These are phyloP conservation scores for Myotis findleyi DNA, from an alignment of 2,797 vertebrate genomes.

Conservation along the genomic window DNA sequence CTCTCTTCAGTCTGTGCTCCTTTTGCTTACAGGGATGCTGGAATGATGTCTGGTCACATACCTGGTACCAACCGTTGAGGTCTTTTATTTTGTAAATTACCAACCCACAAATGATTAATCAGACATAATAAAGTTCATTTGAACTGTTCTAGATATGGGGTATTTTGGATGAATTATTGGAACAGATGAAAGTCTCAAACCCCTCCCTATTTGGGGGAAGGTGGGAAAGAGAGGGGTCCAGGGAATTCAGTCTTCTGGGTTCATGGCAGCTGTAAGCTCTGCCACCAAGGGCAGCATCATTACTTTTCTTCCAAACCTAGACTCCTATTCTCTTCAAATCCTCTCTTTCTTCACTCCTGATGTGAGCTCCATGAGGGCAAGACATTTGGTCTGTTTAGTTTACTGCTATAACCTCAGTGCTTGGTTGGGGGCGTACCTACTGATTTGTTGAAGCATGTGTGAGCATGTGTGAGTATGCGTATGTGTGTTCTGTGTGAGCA, in stretches of 20 bases:
- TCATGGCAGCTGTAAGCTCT: background rate
- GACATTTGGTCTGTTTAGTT: background rate
- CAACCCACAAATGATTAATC: background rate
- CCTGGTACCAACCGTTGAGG: background rate
- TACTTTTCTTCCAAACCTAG: background rate
- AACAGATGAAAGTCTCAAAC: background rate
- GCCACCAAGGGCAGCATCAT: no score
- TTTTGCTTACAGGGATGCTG: background rate
- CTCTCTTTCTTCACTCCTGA: background rate
- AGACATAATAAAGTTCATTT: background rate
- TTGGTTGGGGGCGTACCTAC: background rate
- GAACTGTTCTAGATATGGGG: background rate
- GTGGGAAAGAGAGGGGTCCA: background rate
- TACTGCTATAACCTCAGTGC: background rate
- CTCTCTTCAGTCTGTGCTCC: background rate
- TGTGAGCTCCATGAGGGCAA: background rate
- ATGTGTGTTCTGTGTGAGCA: background rate
- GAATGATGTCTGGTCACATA: background rate
- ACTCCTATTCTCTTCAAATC: background rate
- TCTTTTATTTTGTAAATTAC: background rate
- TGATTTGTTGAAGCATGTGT: background rate
- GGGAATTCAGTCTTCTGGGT: background rate
- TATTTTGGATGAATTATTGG: background rate
- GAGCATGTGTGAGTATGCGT: background rate
- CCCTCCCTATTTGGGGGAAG: background rate